Conservation (phyloP, 2,797 vertebrate genomes). For the Erpetoichthys calabaricus region DNA sequence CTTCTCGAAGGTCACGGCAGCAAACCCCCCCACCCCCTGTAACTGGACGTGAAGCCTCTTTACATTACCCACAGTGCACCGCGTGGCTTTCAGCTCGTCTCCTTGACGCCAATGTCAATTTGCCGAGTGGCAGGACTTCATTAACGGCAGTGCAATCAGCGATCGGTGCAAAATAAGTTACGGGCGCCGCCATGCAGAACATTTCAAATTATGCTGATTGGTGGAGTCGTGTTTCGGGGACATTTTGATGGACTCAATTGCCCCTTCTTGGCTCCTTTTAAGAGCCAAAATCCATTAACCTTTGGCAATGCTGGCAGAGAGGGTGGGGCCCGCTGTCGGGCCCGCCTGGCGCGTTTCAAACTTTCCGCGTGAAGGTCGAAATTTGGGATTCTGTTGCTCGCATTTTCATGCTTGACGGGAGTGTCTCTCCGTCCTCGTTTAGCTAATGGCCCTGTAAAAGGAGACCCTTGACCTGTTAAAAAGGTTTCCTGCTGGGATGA, state of each 20-base stretch:
- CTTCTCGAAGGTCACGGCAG: too few relatives aligned
- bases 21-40: too few relatives aligned
- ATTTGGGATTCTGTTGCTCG: too few relatives aligned
- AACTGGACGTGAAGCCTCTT: too few relatives aligned
- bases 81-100: not conserved
- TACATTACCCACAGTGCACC: too few relatives aligned
- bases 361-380: too few relatives aligned
- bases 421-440: constrained; percentile 25
- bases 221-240: constrained; percentile 41
- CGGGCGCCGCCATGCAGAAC: constrained; percentile 40
- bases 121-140: constrained; percentile 25
- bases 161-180: constrained; percentile 28
- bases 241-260: constrained; percentile 27
- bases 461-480: constrained; percentile 38
- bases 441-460: constrained; percentile 35
- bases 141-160: constrained; percentile 20
- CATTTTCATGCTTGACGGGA: too few relatives aligned
- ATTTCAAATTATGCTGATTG: constrained; percentile 53
- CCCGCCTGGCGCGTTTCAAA: too few relatives aligned
- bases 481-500: constrained; percentile 27
- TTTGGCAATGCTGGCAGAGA: too few relatives aligned
- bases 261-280: constrained; percentile 15
- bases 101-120: constrained; percentile 32
- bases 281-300: too few relatives aligned
- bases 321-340: too few relatives aligned